phyloP scores from a whole-genome alignment of 2,113 vertebrate genomes.

The Amphilophus citrinellus region DNA sequence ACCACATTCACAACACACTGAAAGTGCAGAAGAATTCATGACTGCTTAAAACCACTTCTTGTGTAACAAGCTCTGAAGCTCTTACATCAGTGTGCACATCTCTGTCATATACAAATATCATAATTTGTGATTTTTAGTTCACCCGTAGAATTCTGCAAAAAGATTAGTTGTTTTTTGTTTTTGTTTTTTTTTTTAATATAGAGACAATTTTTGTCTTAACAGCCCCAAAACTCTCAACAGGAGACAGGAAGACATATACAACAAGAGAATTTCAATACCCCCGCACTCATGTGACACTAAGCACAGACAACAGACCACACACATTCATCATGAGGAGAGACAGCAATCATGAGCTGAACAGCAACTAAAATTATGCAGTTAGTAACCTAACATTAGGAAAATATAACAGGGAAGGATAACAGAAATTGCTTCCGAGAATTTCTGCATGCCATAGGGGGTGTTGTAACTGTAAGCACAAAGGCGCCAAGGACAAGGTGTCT shows the following conservation, averaged over 20 bases:
- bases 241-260: constrained; percentile 45
- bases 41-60: not conserved
- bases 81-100: not conserved
- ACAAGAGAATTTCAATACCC: constrained; percentile 49
- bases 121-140: constrained; percentile 5
- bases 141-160: not conserved
- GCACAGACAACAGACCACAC: constrained; percentile 63
- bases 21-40: constrained; percentile 4
- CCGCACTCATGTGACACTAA: constrained; percentile 44
- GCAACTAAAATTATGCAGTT: constrained; percentile 61
- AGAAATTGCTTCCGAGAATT: constrained; percentile 25
- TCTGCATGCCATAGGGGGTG: not conserved
- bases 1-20: constrained; percentile 14
- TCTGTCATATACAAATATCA: not conserved
- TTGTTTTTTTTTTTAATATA: no score
- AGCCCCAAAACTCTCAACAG: constrained; percentile 41
- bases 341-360: constrained; percentile 55
- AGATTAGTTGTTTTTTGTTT: not conserved
- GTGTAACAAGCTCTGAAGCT: not conserved
- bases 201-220: not conserved
- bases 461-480: constrained; percentile 28
- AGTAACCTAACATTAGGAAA: constrained; percentile 64
- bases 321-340: constrained; percentile 43
- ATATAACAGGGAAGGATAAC: constrained; percentile 29
- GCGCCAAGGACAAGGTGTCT: not conserved